Percentiles rank a stretch among this genome's conserved stretches.
These are phyloP conservation scores for Acheta domesticus DNA, from an alignment of 2,888 invertebrate genomes.

Conservation along the genomic window DNA sequence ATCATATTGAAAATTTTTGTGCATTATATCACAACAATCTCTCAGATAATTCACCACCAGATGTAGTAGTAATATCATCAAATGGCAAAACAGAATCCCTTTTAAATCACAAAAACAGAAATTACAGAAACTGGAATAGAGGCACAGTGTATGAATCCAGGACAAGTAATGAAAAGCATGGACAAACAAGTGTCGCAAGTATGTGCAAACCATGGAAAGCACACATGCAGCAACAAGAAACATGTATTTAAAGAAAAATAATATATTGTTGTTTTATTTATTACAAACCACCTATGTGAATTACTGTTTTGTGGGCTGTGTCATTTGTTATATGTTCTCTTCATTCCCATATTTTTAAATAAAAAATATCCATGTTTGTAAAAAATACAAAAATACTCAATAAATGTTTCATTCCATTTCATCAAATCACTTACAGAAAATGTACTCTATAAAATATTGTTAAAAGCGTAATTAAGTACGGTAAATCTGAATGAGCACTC, in stretches of 20 bases:
- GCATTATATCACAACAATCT: not conserved
- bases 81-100: not conserved
- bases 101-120: not conserved
- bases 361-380: too few relatives aligned
- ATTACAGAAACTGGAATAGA: not conserved
- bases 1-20: not conserved
- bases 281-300: too few relatives aligned
- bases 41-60: slow-evolving; percentile 7
- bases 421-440: too few relatives aligned
- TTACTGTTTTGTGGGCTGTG: too few relatives aligned
- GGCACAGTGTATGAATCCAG: not conserved
- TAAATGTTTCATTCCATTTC: too few relatives aligned
- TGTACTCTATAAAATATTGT: too few relatives aligned
- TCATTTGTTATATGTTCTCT: too few relatives aligned
- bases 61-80: slow-evolving; percentile 1
- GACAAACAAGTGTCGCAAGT: not conserved
- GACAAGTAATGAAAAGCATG: not conserved
- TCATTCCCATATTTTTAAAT: too few relatives aligned
- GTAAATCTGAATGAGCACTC: too few relatives aligned
- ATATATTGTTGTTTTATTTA: too few relatives aligned
- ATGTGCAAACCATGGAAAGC: not conserved
- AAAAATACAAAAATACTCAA: too few relatives aligned
- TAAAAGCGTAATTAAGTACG: too few relatives aligned
- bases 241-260: not conserved
- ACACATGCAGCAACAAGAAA: not conserved